Base-by-base conservation (phyloP, 2,888 invertebrate species). In the Drosophila rellima region DNA sequence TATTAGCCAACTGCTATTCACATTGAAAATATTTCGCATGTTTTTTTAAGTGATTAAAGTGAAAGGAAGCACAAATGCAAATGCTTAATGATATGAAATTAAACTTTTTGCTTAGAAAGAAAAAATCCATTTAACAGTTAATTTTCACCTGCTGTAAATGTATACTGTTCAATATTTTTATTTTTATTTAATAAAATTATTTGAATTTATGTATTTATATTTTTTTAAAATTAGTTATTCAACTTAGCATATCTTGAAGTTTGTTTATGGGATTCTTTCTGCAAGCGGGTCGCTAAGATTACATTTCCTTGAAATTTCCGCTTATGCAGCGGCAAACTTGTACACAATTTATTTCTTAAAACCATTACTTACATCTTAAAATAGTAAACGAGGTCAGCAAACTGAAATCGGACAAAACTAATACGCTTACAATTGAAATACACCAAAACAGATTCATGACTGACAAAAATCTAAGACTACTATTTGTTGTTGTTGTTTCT, bases 351-450 rank as follows among this genome's bases (percentile, higher is more conserved):
- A 51, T 47, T 54, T 65, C 8, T 50, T 64, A 40, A 62, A 48
- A n/a, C 29, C 55, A 56, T 62, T 45, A 11, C 50, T 23, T 15
- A 17, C 35, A 33, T 48, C 44, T n/a, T 50, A 11, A 42, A 68
- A 60, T 62, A 64, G 52, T 33, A 57, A 71, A 70, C 80, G 75
- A 86, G 85, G 85, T 89, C 90, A 80, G 80, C 70, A 82, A 79
- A 90, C 85, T 70, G 45, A 80, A 77, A 85, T 64, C 88, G 65
- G 57, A 37, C 57, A 63, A 84, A 78, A 57, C 74, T 87, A 83
- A 84, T 78, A 61, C 62, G 86, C 85, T 84, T 88, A 88, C 56
- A 65, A 29, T 52, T 39, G 56, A 54, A 66, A 45, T 20, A 47
- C 60, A 50, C 56, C 62, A 55, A 82, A 64, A 50, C 54, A 64